Percentiles rank a stretch among this genome's conserved stretches.
phyloP scores from a whole-genome alignment of 2,113 vertebrate genomes.

The Benitochromis conjunctus region DNA sequence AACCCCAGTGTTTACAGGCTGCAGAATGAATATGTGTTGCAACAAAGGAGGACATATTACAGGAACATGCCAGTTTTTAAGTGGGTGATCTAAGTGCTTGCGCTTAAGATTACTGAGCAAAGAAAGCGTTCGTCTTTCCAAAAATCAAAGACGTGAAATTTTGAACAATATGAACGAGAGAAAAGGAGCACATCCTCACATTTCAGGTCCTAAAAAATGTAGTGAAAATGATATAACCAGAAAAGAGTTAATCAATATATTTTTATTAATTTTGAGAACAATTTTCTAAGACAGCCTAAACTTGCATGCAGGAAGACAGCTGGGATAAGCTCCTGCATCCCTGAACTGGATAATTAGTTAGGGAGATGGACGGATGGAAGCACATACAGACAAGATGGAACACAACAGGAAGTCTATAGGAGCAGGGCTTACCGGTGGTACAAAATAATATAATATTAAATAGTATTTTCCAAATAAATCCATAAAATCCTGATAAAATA shows the following conservation, averaged over 20 bases:
- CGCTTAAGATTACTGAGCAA: neutral
- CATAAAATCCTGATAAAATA: neutral
- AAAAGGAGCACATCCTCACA: neutral
- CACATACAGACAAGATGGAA: neutral
- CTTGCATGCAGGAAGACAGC: neutral
- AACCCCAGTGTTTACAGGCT: neutral
- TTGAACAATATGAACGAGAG: neutral
- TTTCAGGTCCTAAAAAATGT: neutral
- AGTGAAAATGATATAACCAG: rapidly evolving
- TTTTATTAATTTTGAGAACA: neutral
- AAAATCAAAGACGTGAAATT: neutral
- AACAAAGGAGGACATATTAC: neutral
- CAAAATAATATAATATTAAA: neutral
- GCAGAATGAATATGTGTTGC: neutral
- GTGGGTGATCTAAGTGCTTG: neutral
- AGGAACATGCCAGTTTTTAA: neutral
- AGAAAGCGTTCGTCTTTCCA: neutral
- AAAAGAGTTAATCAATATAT: neutral
- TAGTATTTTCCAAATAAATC: neutral
- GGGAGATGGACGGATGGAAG: neutral
- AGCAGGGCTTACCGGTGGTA: neutral
- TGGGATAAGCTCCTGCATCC: neutral
- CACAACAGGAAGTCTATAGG: neutral
- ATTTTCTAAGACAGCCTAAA: neutral
- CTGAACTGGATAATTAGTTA: neutral